Conservation (phyloP, 2,113 vertebrate species). For the Dunckerocampus dactyliophorus region DNA sequence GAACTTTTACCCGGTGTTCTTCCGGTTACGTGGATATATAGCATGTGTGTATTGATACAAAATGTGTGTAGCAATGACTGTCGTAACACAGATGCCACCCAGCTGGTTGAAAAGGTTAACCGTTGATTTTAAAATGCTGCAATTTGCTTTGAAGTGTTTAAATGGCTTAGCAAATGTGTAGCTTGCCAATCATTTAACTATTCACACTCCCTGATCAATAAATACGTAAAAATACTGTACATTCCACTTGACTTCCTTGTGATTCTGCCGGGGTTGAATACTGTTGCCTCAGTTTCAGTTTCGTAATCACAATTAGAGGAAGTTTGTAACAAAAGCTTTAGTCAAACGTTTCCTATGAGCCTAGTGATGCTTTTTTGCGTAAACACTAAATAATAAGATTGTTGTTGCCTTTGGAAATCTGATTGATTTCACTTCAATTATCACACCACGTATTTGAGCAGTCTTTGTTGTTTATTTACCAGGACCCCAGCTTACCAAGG, state of each 20-base stretch:
- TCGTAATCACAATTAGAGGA: constrained; percentile 53
- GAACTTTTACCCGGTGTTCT: too few relatives aligned
- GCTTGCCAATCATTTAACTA: neutral
- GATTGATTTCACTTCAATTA: neutral
- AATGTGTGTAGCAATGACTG: too few relatives aligned
- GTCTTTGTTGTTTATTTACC: constrained; percentile 13
- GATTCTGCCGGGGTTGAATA: neutral
- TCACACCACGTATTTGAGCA: neutral
- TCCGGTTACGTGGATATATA: too few relatives aligned
- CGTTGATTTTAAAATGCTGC: too few relatives aligned
- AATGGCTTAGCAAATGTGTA: too few relatives aligned
- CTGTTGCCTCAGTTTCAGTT: constrained; percentile 1
- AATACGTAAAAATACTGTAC: neutral
- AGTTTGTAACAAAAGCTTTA: constrained; percentile 34
- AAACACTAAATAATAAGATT: too few relatives aligned
- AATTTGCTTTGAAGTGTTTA: too few relatives aligned
- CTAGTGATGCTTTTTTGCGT: too few relatives aligned
- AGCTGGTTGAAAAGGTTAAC: too few relatives aligned
- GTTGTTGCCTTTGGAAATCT: neutral
- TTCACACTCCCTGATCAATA: neutral
- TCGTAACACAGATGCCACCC: too few relatives aligned
- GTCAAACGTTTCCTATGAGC: constrained; percentile 2
- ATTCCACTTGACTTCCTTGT: neutral
- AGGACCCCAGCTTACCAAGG: constrained; percentile 34
- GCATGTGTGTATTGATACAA: too few relatives aligned